These are phyloP conservation scores for Hanleya hanleyi DNA, from an alignment of 2,888 invertebrate genomes.

Conservation along the genomic window DNA sequence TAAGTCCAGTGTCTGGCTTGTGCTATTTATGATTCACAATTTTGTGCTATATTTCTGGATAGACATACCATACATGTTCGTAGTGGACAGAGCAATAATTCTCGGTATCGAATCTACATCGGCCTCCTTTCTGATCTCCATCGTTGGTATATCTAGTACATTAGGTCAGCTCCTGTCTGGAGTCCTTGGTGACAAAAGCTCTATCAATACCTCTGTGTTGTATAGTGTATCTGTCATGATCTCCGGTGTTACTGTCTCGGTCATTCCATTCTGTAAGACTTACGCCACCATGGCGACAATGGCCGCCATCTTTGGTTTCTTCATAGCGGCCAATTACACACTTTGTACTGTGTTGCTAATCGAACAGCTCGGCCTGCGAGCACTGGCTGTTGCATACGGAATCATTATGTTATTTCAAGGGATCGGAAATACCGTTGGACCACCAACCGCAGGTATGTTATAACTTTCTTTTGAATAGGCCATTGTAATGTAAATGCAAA, in stretches of 20 bases:
- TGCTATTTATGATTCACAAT: constrained; percentile 77
- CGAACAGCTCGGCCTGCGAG: constrained; percentile 87
- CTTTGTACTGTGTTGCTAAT: constrained; percentile 91
- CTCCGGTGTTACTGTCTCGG: background rate
- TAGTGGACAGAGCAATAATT: constrained; percentile 85
- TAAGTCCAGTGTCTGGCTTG: background rate
- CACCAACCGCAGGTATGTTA: constrained; percentile 88
- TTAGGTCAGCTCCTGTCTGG: constrained; percentile 83
- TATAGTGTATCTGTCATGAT: background rate
- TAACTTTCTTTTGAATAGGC: too few species aligned
- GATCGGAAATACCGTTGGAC: constrained; percentile 88
- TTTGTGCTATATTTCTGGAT: constrained; percentile 89
- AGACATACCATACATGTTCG: constrained; percentile 93
- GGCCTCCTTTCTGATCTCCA: constrained; percentile 83
- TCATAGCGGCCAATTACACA: constrained; percentile 93
- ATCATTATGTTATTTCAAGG: constrained; percentile 90
- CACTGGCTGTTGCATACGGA: constrained; percentile 92
- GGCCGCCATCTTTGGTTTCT: constrained; percentile 81
- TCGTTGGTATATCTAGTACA: constrained; percentile 85
- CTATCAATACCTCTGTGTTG: constrained; percentile 79
- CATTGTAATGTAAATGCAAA: too few species aligned
- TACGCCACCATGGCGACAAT: constrained; percentile 29
- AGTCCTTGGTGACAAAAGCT: constrained; percentile 90
- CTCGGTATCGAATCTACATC: constrained; percentile 73
- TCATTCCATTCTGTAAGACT: constrained; percentile 75